A percentile compares a stretch with the other conserved stretches of the same genome.
Conservation (phyloP, 1,140 invertebrate genomes). For the Drosophila kanapiae region DNA sequence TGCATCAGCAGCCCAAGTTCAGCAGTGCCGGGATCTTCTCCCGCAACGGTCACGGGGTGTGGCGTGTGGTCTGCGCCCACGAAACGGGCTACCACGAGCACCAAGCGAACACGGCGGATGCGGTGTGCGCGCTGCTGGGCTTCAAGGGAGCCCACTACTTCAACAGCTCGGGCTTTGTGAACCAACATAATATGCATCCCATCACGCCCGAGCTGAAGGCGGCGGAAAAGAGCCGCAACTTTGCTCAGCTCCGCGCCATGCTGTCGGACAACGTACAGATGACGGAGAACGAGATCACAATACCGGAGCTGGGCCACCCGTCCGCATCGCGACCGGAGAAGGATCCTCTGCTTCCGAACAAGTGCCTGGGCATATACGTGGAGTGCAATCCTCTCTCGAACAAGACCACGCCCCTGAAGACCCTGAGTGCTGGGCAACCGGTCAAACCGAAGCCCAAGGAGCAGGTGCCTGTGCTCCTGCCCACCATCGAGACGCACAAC, state of each 20-base stretch:
- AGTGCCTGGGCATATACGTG: conserved; percentile 73
- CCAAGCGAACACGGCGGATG: conserved; percentile 53
- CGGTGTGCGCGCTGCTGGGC: conserved; percentile 72
- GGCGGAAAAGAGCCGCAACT: conserved; percentile 7
- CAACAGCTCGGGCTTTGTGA: conserved; percentile 65
- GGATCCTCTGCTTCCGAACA: conserved; percentile 42
- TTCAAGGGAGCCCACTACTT: conserved; percentile 72
- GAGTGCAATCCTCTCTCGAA: conserved; percentile 71
- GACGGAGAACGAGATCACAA: conserved; percentile 33
- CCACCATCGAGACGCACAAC: conserved; percentile 67
- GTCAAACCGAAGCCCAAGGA: conserved; percentile 14
- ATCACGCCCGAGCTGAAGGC: conserved; percentile 68
- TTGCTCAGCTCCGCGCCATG: conserved; percentile 21
- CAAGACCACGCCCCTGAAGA: conserved; percentile 65
- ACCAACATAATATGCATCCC: conserved; percentile 52
- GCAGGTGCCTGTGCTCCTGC: conserved; percentile 31
- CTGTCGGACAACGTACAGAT: conserved; percentile 64
- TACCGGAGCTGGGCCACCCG: conserved; percentile 11
- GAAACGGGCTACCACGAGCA: conserved; percentile 75
- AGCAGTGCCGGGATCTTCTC: conserved; percentile 88
- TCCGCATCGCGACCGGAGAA: conserved; percentile 27
- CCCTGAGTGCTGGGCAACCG: conserved; percentile 66
- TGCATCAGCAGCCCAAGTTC: conserved; percentile 87
- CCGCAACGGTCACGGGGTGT: conserved; percentile 86
- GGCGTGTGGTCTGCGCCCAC: conserved; percentile 88